These are phyloP conservation scores for Drosophila diplacantha DNA, from an alignment of 2,888 invertebrate genomes.

Conservation along the genomic window DNA sequence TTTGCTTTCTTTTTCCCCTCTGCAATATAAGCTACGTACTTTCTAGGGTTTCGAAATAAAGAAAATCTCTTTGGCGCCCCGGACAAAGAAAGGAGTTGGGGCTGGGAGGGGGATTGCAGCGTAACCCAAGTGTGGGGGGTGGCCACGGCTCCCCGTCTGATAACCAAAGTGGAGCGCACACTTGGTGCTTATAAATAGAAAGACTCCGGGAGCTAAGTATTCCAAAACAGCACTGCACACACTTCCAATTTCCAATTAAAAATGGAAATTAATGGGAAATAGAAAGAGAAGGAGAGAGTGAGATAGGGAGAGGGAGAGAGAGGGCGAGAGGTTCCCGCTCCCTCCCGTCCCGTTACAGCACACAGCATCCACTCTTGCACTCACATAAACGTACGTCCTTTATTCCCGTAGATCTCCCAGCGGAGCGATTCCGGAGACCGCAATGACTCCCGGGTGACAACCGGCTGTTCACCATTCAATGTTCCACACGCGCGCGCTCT, in stretches of 20 bases:
- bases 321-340: neutral
- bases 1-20: neutral
- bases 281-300: neutral
- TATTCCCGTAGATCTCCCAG: conserved; percentile 13
- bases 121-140: neutral
- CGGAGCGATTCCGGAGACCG: conserved; percentile 25
- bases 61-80: conserved; percentile 25
- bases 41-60: conserved; percentile 26
- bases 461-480: conserved; percentile 8
- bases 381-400: conserved; percentile 18
- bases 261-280: conserved; percentile 10
- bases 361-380: conserved; percentile 14
- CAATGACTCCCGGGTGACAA: conserved; percentile 14
- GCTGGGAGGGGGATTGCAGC: neutral
- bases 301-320: neutral
- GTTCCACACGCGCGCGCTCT: conserved; percentile 1
- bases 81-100: conserved; percentile 15
- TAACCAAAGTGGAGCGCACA: conserved; percentile 26
- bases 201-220: neutral
- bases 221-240: neutral
- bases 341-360: neutral
- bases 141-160: conserved; percentile 8
- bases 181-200: conserved; percentile 20
- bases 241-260: conserved; percentile 15
- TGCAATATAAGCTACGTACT: conserved; percentile 5